Conservation (phyloP, 2,888 invertebrate genomes). For the Stictocephala bisonia region DNA sequence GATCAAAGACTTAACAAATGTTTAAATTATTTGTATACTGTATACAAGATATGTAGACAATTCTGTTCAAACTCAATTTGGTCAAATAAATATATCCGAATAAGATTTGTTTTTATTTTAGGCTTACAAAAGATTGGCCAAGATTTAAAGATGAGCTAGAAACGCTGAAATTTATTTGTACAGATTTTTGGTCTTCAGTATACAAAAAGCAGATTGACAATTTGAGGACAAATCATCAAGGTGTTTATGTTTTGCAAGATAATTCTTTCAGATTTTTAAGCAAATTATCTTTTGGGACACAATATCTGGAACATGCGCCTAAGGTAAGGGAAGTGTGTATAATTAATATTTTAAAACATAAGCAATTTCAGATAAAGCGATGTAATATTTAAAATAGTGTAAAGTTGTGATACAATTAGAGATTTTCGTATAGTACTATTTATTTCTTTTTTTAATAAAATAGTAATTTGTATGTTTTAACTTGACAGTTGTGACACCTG, state of each 20-base stretch:
- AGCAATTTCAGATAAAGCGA: too few relatives aligned
- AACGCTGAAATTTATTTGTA: slow-evolving; percentile 98
- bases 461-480: too few relatives aligned
- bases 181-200: slow-evolving; percentile 98
- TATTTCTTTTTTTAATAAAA: too few relatives aligned
- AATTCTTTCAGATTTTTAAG: slow-evolving; percentile 92
- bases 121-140: slow-evolving; percentile 89
- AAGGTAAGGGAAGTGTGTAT: slow-evolving; percentile 68
- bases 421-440: too few relatives aligned
- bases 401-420: too few relatives aligned
- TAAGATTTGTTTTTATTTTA: slow-evolving; percentile 60
- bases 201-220: slow-evolving; percentile 99
- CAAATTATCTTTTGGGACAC: slow-evolving; percentile 87
- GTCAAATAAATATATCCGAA: background rate
- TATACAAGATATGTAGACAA: too few relatives aligned
- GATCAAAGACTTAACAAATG: too few relatives aligned
- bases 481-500: too few relatives aligned
- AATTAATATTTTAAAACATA: too few relatives aligned
- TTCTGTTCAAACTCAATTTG: too few relatives aligned
- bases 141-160: slow-evolving; percentile 97
- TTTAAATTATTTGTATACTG: background rate
- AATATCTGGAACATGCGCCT: slow-evolving; percentile 92
- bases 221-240: slow-evolving; percentile 96
- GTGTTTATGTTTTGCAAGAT: slow-evolving; percentile 97
- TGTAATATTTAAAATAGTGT: too few relatives aligned